phyloP scores from a whole-genome alignment of 2,797 vertebrate genomes.

The Morus bassanus region DNA sequence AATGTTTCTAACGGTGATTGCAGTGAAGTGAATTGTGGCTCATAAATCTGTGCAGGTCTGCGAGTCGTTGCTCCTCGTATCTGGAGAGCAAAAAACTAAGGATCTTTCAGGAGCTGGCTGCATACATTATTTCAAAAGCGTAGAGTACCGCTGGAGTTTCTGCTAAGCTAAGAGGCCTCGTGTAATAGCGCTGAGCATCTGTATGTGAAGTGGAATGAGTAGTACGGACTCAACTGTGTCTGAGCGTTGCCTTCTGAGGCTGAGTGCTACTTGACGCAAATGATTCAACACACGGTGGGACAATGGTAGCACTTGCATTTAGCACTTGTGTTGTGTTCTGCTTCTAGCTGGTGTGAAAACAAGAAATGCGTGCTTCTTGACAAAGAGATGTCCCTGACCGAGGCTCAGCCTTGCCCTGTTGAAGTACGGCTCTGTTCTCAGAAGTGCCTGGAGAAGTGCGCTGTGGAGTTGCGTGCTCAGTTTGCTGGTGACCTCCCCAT shows the following conservation, averaged over 20 bases:
- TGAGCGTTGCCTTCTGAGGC: not conserved
- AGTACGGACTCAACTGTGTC: not conserved
- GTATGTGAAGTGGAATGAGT: not conserved
- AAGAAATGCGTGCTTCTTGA: not conserved
- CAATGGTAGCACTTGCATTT: not conserved
- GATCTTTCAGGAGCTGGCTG: not conserved
- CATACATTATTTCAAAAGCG: not conserved
- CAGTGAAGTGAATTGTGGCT: not conserved
- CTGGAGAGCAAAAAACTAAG: not conserved
- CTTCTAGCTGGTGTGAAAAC: not conserved
- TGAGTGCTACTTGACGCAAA: slow-evolving; percentile 38
- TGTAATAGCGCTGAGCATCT: not conserved
- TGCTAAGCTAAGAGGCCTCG: not conserved
- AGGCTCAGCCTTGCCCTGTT: not conserved
- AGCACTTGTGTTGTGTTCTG: not conserved
- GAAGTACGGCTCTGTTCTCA: not conserved
- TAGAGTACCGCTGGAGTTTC: not conserved
- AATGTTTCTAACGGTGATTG: not conserved
- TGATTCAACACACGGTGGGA: not conserved
- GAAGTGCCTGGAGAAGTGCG: not conserved
- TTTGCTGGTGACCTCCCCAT: not conserved
- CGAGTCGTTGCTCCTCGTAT: not conserved
- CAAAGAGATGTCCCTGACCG: not conserved
- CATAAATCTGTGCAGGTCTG: not conserved
- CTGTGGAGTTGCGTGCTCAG: not conserved